A percentile compares a stretch with the other conserved stretches of the same genome.
These are phyloP conservation scores for Zenarchopterus dispar DNA, from an alignment of 2,797 vertebrate species.

Conservation along the genomic window DNA sequence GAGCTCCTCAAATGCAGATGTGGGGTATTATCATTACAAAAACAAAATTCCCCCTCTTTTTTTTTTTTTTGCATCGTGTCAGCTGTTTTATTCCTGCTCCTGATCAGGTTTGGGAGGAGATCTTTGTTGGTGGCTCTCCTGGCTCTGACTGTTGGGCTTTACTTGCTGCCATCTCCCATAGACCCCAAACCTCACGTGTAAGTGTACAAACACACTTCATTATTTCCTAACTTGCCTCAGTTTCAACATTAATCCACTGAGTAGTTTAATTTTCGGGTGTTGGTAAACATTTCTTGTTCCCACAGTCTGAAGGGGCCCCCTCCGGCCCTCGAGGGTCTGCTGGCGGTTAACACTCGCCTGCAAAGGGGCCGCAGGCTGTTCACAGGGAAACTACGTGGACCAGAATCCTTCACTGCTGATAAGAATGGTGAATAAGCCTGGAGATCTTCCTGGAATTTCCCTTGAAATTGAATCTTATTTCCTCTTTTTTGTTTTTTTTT, in stretches of 20 bases:
- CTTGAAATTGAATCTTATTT: background rate
- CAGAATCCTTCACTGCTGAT: constrained; percentile 79
- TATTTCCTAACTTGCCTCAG: background rate
- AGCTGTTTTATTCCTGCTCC: background rate
- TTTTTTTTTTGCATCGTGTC: too few species aligned
- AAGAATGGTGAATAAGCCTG: constrained; percentile 60
- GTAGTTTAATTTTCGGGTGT: background rate
- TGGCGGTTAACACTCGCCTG: constrained; percentile 77
- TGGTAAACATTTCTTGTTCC: background rate
- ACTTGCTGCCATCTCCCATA: constrained; percentile 78
- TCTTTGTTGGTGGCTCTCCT: constrained; percentile 45
- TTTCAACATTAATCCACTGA: background rate
- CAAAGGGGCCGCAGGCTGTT: constrained; percentile 77
- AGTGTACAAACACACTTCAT: background rate
- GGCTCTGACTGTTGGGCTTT: constrained; percentile 63
- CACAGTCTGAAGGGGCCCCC: constrained; percentile 77
- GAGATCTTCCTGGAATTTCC: too few species aligned
- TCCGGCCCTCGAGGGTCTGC: constrained; percentile 71
- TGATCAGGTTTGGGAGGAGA: constrained; percentile 51
- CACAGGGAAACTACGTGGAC: constrained; percentile 73
- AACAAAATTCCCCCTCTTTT: too few species aligned
- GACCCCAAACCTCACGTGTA: constrained; percentile 76
- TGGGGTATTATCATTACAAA: background rate
- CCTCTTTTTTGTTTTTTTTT: background rate
- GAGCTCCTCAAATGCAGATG: background rate